Base-by-base conservation (phyloP, 2,113 vertebrate species). In the Colius striatus region DNA sequence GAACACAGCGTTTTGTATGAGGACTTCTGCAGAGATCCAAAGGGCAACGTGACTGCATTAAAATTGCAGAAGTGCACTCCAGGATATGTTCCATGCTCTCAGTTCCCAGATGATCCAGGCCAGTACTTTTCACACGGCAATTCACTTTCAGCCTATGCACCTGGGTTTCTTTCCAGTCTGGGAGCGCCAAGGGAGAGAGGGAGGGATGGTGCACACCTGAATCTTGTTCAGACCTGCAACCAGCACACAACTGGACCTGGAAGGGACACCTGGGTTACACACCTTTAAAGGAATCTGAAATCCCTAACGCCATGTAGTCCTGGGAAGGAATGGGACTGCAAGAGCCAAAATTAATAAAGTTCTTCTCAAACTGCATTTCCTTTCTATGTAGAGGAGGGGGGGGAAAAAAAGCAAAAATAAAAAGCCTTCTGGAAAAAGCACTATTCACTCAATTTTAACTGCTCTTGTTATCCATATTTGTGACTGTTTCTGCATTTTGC, bases 181-280 rank as follows among this genome's bases (percentile, higher is more conserved):
- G 65, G 83, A 93, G 83, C 86, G 94, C 92, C 94, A 95, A 92
- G 26, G 38, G 36, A 91, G 62, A 66, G 47, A 77, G 60, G n/a
- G 71, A 83, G 79, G 83, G 84, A 94, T 60, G 63, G 86, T 47
- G 60, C 79, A 86, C 92, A 93, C 72, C 86, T 94, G 79, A 84
- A 63, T 92, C 94, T 60, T 95, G 96, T 95, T 90, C 86, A 92
- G 91, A 92, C 94, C 72, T 96, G 96, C 60, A 82, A 65, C 45
- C 54, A 79, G 57, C 67, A 84, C 47, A 84, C 60, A 89, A 89
- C 80, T 80, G 90, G 92, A 94, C 90, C 68, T 90, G 80, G 60
- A 94, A 94, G 25, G 72, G 92, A 90, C 89, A 96, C 34, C 57
- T 78, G 68, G 18, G 21, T 84, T 90, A 86, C 20, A 0, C 27